These are phyloP conservation scores for Arremon brunneinucha DNA, from an alignment of 2,797 vertebrate genomes.

Conservation along the genomic window DNA sequence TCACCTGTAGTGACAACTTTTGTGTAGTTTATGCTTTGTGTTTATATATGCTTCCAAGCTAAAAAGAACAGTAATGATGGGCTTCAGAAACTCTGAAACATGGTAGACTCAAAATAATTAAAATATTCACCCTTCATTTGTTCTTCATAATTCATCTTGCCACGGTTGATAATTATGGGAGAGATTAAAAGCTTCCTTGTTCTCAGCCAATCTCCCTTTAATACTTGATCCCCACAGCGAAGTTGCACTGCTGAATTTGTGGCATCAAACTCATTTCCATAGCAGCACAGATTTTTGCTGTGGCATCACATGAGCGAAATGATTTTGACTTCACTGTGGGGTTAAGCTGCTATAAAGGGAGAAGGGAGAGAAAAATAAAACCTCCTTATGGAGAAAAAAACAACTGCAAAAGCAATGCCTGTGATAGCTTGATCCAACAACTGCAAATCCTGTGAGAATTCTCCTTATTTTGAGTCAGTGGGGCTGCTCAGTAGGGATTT, in stretches of 20 bases:
- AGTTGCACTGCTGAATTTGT: neutral
- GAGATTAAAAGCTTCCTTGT: constrained; percentile 45
- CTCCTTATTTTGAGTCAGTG: neutral
- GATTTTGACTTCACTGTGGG: constrained; percentile 27
- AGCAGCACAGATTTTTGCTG: constrained; percentile 14
- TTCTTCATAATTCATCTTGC: constrained; percentile 17
- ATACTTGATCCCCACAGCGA: constrained; percentile 27
- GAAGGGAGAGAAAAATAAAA: neutral
- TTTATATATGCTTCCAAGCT: neutral
- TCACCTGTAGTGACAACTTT: neutral
- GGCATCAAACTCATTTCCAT: constrained; percentile 35
- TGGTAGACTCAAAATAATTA: constrained; percentile 2
- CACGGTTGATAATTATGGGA: constrained; percentile 26
- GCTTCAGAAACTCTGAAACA: neutral
- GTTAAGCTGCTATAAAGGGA: constrained; percentile 19
- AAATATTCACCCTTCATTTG: constrained; percentile 46
- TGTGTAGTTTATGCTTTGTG: neutral
- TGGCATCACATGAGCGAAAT: neutral
- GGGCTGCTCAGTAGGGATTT: neutral
- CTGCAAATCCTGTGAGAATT: neutral
- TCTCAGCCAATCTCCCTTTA: constrained; percentile 32
- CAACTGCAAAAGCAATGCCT: neutral
- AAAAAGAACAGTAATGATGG: neutral
- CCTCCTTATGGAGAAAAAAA: neutral
- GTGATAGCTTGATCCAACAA: neutral